Base-by-base conservation (phyloP, 2,888 invertebrate genomes). In the Megastigmus dorsalis region DNA sequence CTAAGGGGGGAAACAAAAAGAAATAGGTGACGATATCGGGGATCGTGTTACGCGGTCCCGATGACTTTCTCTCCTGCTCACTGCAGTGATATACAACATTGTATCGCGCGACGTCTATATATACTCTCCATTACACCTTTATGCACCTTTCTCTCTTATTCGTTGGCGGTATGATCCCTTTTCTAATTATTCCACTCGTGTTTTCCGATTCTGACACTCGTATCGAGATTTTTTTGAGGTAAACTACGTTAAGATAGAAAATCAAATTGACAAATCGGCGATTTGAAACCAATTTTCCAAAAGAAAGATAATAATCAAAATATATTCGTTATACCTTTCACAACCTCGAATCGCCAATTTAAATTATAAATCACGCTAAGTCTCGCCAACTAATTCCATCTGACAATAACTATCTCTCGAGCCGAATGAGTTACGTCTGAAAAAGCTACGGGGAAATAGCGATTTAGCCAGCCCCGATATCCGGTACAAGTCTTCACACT, bases 31-130 rank as follows among this genome's bases (percentile, higher is more conserved):
- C 33, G 54, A 5, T 9, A 10, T 4, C n/a, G n/a, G n/a, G n/a
- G 52, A 43, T 67, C 67, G 26, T 15, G 57, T 67, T 67, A 57
- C 67, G 23, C 15, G 30, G 48, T 54, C 38, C 41, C 66, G 43
- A 41, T 66, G 54, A 41, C 66, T 54, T 66, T 66, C 41, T 66
- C 38, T n/a, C 18, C 18, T 20, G 41, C 54, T 28, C 59, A 7
- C 48, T 33, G 52, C 54, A 54, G 41, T 54, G 54, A 55, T 55
- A n/a, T n/a, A 54, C 36, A 23, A n/a, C 18, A 26, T 63, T 48
- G 43, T 43, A 60, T 33, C 18, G 36, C 26, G n/a, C 30, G 18
- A n/a, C n/a, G n/a, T n/a, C n/a, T n/a, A n/a, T n/a, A n/a, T n/a
- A n/a, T 45, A 30, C 52, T 54, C 67, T 67, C 57, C 23, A 67